Evolutionary conservation across 1,140 invertebrate genomes (phyloP), one percentile per base, ranked within the genome.

Genomic region (Drosophila yakuba): DNA sequence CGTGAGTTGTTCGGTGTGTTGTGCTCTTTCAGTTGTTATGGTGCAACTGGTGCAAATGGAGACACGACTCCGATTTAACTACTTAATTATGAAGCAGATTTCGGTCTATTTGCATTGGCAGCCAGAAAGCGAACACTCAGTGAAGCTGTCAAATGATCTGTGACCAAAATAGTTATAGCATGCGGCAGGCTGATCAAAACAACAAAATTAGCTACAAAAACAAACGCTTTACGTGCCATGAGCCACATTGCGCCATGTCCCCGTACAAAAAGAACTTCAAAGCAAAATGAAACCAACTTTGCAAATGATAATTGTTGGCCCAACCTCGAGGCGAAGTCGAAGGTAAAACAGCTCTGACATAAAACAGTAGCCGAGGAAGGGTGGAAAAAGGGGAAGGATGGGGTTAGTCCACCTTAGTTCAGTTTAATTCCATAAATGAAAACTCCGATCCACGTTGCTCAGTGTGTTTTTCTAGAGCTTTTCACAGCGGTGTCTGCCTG

Each of bases 71-170:
- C 77, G 59, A 62, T 58, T 64, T 63, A 79, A 77, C 75, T 76
- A 72, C 84, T 83, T 80, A 86, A 86, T 86, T 88, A 88, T 82
- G 71, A 86, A 76, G 64, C 83, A 35, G 54, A 75, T 71, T 64
- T 78, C 44, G 51, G 50, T 48, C 28, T 73, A 79, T 88, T 88
- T 79, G 79, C 74, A 83, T 86, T 86, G 78, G 48, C 52, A 69
- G 66, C 52, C 10, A n/a, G 23, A 44, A 47, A 45, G 47, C 55
- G 50, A 52, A 50, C 45, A 60, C 59, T 83, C 79, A 79, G 57
- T 79, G 83, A 73, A 79, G 71, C 83, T 82, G 76, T 88, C 84
- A 79, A 58, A 77, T 62, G 78, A 47, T 76, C 47, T 67, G 57
- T 62, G 78, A 50, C 47, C 63, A 50, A 64, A 77, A 69, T 68